A percentile compares a stretch with the other conserved stretches of the same genome.
These are phyloP conservation scores for Hoplodrina ambigua DNA, from an alignment of 2,888 invertebrate species.

Conservation along the genomic window DNA sequence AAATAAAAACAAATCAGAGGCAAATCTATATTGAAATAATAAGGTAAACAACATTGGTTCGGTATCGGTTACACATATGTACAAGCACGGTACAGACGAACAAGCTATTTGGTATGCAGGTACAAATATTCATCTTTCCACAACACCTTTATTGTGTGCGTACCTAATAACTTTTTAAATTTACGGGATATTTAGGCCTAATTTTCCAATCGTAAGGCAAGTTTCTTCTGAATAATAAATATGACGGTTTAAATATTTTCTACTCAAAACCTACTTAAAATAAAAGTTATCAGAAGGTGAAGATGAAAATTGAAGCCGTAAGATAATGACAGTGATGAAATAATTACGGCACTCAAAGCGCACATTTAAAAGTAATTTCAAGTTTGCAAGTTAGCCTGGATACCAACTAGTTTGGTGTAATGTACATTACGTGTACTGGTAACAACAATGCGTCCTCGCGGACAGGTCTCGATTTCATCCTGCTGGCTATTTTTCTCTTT, in stretches of 20 bases:
- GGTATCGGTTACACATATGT: slow-evolving; percentile 6
- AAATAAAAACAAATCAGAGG: slow-evolving; percentile 70
- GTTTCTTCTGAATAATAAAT: neutral
- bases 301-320: too few species aligned
- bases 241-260: neutral
- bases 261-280: neutral
- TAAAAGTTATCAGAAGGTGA: too few species aligned
- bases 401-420: neutral
- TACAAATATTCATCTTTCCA: neutral
- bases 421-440: slow-evolving; percentile 9
- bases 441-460: slow-evolving; percentile 27
- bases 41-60: slow-evolving; percentile 48
- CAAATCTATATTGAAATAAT: slow-evolving; percentile 56
- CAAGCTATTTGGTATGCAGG: neutral
- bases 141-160: too few species aligned
- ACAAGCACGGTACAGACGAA: neutral
- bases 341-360: too few species aligned
- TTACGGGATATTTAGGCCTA: neutral
- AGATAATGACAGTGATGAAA: too few species aligned
- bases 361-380: neutral
- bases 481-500: slow-evolving; percentile 43
- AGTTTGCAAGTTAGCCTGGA: neutral
- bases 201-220: neutral
- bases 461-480: slow-evolving; percentile 46
- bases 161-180: too few species aligned